Evolutionary conservation across 2,797 vertebrate genomes (phyloP), one percentile per base, ranked within the genome.

Genomic region (Manis javanica): DNA sequence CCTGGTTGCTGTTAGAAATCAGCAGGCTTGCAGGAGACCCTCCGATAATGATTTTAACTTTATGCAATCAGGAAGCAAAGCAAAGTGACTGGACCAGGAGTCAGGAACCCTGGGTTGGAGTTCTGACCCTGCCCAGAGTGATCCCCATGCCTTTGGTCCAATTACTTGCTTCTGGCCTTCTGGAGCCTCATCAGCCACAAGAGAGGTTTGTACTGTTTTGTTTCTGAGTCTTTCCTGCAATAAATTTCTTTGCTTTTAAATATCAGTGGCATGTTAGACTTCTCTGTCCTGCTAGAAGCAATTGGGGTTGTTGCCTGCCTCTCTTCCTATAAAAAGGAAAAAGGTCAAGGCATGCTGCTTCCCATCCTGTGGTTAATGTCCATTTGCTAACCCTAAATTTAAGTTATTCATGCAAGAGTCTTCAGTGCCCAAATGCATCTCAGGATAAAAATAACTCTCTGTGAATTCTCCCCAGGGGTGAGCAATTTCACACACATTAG

Each of bases 401-500:
- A 42, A 75, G 69, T 85, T 72, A 69, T 42, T 95, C 21, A 26
- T 19, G 39, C 23, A 64, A 83, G 74, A 57, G 42, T 29, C 10
- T 87, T 78, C 55, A 34, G 77, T 71, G 78, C 46, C 89, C 77
- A 79, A 79, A 79, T 61, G 89, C 59, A 23, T 75, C 64, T 57
- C 68, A 74, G n/a, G 69, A 4, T 55, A 79, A 83, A 91, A 89
- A 85, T 86, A 86, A 61, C 53, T 57, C 57, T 26, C 88, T 1
- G 1, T 64, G 92, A 69, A 7, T 71, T 93, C 39, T 89, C 16
- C 84, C 71, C 2, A 0, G 31, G 49, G 15, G 78, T 29, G 91
- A 95, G 68, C 82, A 23, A 66, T 95, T 95, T 83, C 63, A 59
- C 34, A 46, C 24, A 85, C 72, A 11, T 95, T 75, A 79, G 77